These are phyloP conservation scores for Clusia tigrina DNA, from an alignment of 2,888 invertebrate species.

Conservation along the genomic window DNA sequence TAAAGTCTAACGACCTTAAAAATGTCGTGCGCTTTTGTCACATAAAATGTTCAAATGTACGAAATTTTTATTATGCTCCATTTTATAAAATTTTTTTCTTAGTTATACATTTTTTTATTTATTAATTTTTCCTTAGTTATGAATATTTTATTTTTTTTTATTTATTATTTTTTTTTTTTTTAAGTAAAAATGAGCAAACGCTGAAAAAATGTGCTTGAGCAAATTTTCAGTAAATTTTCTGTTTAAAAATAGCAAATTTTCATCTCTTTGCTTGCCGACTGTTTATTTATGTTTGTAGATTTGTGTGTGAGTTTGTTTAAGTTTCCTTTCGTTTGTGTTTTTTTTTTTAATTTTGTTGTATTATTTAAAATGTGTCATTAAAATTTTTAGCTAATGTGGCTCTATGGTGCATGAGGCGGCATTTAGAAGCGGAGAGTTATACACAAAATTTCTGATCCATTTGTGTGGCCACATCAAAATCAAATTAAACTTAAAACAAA, in stretches of 20 bases:
- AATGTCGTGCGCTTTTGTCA: neutral
- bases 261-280: neutral
- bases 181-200: slow-evolving; percentile 41
- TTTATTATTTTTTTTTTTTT: too few relatives aligned
- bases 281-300: neutral
- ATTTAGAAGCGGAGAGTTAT: too few relatives aligned
- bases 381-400: too few relatives aligned
- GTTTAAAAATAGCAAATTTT: slow-evolving; percentile 6
- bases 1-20: slow-evolving; percentile 22
- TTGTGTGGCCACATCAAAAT: too few relatives aligned
- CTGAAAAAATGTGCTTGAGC: slow-evolving; percentile 35
- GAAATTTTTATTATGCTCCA: neutral
- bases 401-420: too few relatives aligned
- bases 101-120: too few relatives aligned
- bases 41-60: slow-evolving; percentile 3
- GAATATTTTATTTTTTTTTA: too few relatives aligned
- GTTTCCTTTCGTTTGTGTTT: neutral
- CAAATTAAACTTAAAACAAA: too few relatives aligned
- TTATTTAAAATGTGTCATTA: slow-evolving; percentile 6
- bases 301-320: neutral
- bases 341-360: too few relatives aligned
- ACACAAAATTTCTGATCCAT: too few relatives aligned
- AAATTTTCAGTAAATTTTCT: slow-evolving; percentile 1
- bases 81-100: neutral
- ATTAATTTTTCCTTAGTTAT: too few relatives aligned